Percentiles rank a stretch among this genome's conserved stretches.
Evolutionary conservation across 2,113 vertebrate species (phyloP).

Genomic region (Tetrax tetrax): DNA sequence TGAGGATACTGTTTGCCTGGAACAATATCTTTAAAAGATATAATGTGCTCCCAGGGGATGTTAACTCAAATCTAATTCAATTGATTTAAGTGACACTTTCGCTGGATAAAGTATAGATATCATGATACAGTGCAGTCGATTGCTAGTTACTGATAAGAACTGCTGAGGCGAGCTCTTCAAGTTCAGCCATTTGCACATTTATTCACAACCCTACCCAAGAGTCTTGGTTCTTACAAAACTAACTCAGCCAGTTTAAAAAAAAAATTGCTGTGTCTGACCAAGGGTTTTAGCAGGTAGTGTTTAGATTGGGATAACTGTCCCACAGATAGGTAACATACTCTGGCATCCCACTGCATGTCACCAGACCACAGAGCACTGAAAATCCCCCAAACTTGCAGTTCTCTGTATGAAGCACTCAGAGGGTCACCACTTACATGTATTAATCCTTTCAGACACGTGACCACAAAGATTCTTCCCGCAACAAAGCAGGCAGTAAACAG

Average conservation of each 20-base stretch:
- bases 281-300: neutral
- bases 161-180: neutral
- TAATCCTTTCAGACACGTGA: neutral
- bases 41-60: neutral
- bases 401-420: neutral
- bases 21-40: neutral
- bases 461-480: neutral
- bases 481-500: neutral
- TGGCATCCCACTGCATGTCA: neutral
- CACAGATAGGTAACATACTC: accelerated
- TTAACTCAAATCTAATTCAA: conserved; percentile 1
- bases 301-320: neutral
- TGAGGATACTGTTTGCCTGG: neutral
- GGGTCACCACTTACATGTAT: accelerated
- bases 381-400: neutral
- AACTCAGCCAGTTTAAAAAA: neutral
- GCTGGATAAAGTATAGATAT: neutral
- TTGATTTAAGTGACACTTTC: neutral
- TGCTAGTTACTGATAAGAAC: neutral
- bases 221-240: neutral
- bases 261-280: neutral
- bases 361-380: neutral
- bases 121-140: neutral
- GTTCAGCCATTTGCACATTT: neutral
- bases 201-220: neutral